Base-by-base conservation (phyloP, 2,797 vertebrate species). In the Hippoglossus hippoglossus region DNA sequence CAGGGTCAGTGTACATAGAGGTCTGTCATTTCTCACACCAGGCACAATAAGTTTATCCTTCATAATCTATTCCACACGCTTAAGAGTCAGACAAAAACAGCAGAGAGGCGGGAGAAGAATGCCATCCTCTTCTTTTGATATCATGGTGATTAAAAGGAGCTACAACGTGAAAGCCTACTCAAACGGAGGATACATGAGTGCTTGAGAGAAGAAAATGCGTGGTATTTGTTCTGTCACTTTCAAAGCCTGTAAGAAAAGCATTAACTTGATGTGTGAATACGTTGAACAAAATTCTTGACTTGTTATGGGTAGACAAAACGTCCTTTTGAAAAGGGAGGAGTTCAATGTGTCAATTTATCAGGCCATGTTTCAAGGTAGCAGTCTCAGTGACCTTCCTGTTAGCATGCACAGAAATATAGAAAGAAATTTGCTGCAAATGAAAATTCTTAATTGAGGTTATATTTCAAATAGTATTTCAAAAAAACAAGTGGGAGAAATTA, bases 321-420 rank as follows among this genome's bases (percentile, higher is more conserved):
- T 89, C 78, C 71, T 88, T 87, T 88, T 68, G 57, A 80, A 86
- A 86, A 82, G 22, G 16, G 67, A 82, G 71, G 67, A 65, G 67
- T 75, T 86, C 72, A 84, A 72, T 79, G 71, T 87, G 86, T 90
- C 91, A 86, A 92, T 93, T 90, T 89, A 83, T 75, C 80, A 82
- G 58, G 79, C 76, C 62, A 19, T 73, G 79, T 90, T 85, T 50
- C 57, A 74, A 74, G 73, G 66, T 61, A 69, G 63, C 60, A 36
- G 59, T 18, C 55, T 61, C 44, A 28, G 21, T 28, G 59, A 73
- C 84, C 83, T 78, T 75, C 47, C 25, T 73, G 46, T 75, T 54
- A 68, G 16, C 56, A 51, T 60, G 50, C 4, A 3, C 25, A 61
- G 31, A 57, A 52, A 73, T 71, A 68, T 47, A 6, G 41, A 54